Conservation (phyloP, 2,797 vertebrate species). For the Nothura maculosa region DNA sequence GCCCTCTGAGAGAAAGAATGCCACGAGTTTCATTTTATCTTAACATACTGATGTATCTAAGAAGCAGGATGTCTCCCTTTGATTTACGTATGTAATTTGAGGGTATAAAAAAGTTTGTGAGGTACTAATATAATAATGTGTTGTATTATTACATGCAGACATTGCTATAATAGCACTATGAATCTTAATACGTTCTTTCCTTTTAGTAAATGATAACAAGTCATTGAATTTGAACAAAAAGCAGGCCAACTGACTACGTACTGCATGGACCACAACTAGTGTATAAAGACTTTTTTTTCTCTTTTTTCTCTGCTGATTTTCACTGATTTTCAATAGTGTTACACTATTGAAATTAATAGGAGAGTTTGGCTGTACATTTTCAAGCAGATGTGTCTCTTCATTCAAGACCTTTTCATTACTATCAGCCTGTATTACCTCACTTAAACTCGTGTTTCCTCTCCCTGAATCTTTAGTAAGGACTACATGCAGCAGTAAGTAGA, state of each 20-base stretch:
- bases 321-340: slow-evolving; percentile 5
- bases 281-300: background rate
- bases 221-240: background rate
- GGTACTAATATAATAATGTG: background rate
- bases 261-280: rapidly evolving
- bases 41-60: background rate
- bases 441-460: background rate
- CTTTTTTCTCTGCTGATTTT: background rate
- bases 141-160: background rate
- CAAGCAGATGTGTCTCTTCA: background rate
- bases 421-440: background rate
- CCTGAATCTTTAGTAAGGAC: background rate
- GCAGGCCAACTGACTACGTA: background rate
- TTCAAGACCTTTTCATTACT: background rate
- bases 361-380: slow-evolving; percentile 18
- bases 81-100: background rate
- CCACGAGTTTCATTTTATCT: background rate
- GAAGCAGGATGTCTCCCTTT: background rate
- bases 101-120: background rate
- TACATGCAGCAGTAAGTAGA: background rate
- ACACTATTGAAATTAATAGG: background rate
- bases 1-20: background rate
- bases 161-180: background rate
- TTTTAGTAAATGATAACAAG: background rate
- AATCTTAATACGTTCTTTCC: background rate